Conservation (phyloP, 2,888 invertebrate genomes). For the Clivina fossor region DNA sequence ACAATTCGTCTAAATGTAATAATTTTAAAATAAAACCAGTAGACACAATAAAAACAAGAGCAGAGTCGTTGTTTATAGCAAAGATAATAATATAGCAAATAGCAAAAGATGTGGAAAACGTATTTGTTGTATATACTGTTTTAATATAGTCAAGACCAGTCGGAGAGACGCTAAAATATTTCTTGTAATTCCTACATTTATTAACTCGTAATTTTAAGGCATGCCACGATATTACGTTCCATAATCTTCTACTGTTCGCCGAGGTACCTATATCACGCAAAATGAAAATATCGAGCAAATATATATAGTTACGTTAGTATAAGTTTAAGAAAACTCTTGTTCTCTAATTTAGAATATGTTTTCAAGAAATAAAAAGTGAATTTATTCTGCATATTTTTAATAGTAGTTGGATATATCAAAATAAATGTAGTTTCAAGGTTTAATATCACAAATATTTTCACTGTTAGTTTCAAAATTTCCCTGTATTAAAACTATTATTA, state of each 20-base stretch:
- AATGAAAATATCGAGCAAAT: slow-evolving; percentile 24
- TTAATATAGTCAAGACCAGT: slow-evolving; percentile 5
- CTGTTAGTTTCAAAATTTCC: no score
- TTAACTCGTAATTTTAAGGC: slow-evolving; percentile 22
- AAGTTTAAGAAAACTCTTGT: slow-evolving; percentile 16
- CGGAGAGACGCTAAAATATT: slow-evolving; percentile 1
- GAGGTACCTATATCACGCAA: slow-evolving; percentile 6
- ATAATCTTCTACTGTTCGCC: slow-evolving; percentile 9
- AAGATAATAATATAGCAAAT: neutral
- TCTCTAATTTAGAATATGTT: slow-evolving; percentile 15
- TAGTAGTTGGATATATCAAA: no score
- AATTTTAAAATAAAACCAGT: no score
- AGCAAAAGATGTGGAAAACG: no score
- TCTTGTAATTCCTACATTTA: slow-evolving; percentile 24
- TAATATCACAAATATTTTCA: no score
- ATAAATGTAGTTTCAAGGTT: no score
- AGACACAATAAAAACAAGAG: no score
- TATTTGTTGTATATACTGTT: no score
- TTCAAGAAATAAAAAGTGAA: no score
- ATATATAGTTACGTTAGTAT: slow-evolving; percentile 6
- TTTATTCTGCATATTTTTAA: no score
- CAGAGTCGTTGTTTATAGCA: neutral
- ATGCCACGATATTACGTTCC: slow-evolving; percentile 19
- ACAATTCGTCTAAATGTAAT: no score
- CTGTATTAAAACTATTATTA: no score